Evolutionary conservation across 2,113 vertebrate species (phyloP).

Genomic region (Glaucidium brasilianum): DNA sequence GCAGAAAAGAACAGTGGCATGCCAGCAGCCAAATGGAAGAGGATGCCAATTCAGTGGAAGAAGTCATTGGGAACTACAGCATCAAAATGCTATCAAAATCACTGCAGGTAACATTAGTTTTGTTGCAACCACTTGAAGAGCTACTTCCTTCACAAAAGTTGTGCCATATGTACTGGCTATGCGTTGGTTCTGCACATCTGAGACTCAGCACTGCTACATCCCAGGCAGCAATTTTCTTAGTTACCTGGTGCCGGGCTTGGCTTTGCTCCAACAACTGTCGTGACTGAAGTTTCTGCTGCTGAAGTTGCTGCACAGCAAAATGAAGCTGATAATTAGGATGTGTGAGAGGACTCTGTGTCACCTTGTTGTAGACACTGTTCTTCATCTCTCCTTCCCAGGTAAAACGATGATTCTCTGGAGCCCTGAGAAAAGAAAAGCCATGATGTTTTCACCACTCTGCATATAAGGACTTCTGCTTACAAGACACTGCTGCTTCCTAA

Average conservation of each 20-base stretch:
- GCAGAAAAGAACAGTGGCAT: background rate
- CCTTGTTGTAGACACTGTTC: slow-evolving; percentile 56
- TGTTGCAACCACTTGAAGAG: background rate
- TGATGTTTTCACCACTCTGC: background rate
- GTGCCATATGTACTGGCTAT: background rate
- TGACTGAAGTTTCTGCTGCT: slow-evolving; percentile 85
- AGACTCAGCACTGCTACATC: background rate
- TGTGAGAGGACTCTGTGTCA: slow-evolving; percentile 54
- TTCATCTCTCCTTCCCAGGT: slow-evolving; percentile 74
- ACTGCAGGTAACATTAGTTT: background rate
- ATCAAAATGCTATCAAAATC: background rate
- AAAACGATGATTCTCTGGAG: slow-evolving; percentile 59
- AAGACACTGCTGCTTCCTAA: background rate
- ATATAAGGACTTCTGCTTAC: background rate
- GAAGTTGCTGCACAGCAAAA: slow-evolving; percentile 88
- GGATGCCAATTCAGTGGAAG: background rate
- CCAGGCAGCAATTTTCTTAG: background rate
- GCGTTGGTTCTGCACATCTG: background rate
- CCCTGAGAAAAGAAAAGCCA: slow-evolving; percentile 62
- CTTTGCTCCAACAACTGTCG: slow-evolving; percentile 82
- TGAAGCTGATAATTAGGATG: slow-evolving; percentile 82
- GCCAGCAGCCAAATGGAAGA: background rate
- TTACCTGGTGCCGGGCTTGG: slow-evolving; percentile 82
- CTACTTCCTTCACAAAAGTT: background rate
- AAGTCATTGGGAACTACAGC: background rate